Conservation (phyloP, 2,113 vertebrate species). For the Dipodomys merriami region DNA sequence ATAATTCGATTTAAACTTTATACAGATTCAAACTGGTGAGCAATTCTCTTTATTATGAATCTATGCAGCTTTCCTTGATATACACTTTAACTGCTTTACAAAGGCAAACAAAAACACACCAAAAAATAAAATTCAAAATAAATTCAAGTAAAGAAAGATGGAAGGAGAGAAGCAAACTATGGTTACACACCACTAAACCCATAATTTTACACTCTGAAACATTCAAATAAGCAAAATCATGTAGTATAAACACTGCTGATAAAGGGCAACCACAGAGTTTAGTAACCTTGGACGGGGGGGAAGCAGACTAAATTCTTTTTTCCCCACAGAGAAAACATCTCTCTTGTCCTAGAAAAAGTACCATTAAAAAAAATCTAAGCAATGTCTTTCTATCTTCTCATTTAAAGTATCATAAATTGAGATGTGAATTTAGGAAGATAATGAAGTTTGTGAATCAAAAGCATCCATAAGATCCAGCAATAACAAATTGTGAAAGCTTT, state of each 20-base stretch:
- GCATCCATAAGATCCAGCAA: constrained; percentile 42
- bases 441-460: constrained; percentile 64
- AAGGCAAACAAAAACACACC: constrained; percentile 41
- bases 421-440: constrained; percentile 35
- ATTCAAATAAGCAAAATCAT: constrained; percentile 82
- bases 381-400: constrained; percentile 61
- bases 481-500: constrained; percentile 37
- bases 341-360: constrained; percentile 62
- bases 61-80: background rate
- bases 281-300: background rate
- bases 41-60: constrained; percentile 18
- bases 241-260: constrained; percentile 81
- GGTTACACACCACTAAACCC: constrained; percentile 79
- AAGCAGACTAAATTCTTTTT: constrained; percentile 41
- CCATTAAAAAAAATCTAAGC: background rate
- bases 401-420: constrained; percentile 65
- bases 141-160: constrained; percentile 62
- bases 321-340: constrained; percentile 65
- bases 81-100: constrained; percentile 41
- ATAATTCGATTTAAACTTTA: background rate
- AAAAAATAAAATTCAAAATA: background rate
- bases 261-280: constrained; percentile 78
- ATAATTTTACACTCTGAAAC: constrained; percentile 85
- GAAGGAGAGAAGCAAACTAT: constrained; percentile 78
- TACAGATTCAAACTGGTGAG: background rate